Evolutionary conservation across 2,113 vertebrate genomes (phyloP).

Genomic region (Hypomesus transpacificus): DNA sequence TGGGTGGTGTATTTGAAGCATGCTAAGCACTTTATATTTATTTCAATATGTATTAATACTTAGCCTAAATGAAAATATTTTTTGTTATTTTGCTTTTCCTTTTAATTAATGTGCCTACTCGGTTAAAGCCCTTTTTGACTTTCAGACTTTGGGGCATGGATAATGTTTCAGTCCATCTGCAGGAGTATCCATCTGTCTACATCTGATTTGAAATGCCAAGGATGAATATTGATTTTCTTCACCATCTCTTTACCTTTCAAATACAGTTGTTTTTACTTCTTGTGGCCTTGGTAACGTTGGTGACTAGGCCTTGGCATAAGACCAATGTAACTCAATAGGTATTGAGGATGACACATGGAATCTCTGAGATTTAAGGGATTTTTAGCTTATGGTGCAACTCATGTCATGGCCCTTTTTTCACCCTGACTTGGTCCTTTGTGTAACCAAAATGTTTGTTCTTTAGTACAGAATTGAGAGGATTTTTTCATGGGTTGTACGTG

Average conservation of each 20-base stretch:
- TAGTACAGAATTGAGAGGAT: neutral
- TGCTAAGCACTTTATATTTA: neutral
- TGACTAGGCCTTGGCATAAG: conserved; percentile 53
- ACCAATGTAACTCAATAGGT: conserved; percentile 34
- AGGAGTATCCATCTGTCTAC: conserved; percentile 35
- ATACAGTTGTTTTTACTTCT: conserved; percentile 39
- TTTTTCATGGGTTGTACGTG: neutral
- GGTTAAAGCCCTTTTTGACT: neutral
- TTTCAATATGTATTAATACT: neutral
- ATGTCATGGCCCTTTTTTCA: neutral
- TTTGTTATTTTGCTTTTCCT: neutral
- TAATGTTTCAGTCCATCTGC: conserved; percentile 22
- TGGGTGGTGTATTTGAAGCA: neutral
- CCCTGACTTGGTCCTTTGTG: neutral
- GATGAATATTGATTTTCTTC: conserved; percentile 54
- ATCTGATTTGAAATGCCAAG: conserved; percentile 54
- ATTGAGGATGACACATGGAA: conserved; percentile 17
- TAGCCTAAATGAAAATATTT: neutral
- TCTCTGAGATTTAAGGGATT: conserved; percentile 18
- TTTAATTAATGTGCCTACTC: neutral
- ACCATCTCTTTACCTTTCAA: conserved; percentile 40
- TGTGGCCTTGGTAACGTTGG: conserved; percentile 62
- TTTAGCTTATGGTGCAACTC: neutral
- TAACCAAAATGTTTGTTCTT: neutral
- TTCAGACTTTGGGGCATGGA: neutral